Evolutionary conservation across 2,888 invertebrate genomes (phyloP).

Genomic region (Mimas tiliae): DNA sequence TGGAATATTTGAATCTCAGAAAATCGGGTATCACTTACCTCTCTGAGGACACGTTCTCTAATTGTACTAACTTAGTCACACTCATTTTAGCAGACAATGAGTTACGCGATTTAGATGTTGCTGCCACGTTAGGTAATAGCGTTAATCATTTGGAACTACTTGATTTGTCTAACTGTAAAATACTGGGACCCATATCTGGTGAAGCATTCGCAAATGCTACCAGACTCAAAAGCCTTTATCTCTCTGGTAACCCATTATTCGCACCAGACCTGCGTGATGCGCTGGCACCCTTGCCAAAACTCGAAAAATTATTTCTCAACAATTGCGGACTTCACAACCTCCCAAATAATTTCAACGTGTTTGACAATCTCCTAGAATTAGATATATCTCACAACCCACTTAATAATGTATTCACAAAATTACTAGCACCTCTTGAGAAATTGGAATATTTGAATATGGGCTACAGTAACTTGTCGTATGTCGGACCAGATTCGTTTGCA

Average conservation of each 20-base stretch:
- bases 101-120: constrained; percentile 86
- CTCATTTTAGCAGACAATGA: constrained; percentile 88
- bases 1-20: constrained; percentile 87
- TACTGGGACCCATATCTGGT: constrained; percentile 87
- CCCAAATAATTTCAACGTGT: constrained; percentile 87
- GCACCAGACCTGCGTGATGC: constrained; percentile 88
- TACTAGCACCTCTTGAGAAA: constrained; percentile 87
- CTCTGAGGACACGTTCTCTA: constrained; percentile 87
- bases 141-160: constrained; percentile 86
- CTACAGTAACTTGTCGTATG: constrained; percentile 87
- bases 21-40: constrained; percentile 86
- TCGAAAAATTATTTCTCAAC: constrained; percentile 87
- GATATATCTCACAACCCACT: constrained; percentile 89
- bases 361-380: constrained; percentile 87
- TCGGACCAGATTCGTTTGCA: constrained; percentile 87
- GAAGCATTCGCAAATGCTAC: constrained; percentile 88
- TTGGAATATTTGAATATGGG: constrained; percentile 90
- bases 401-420: constrained; percentile 87
- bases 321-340: constrained; percentile 87
- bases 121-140: constrained; percentile 86
- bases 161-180: constrained; percentile 88
- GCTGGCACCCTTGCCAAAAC: constrained; percentile 86
- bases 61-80: constrained; percentile 86
- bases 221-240: constrained; percentile 86
- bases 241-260: constrained; percentile 88